Base-by-base conservation (phyloP, 2,113 vertebrate genomes). In the Pongo abelii region DNA sequence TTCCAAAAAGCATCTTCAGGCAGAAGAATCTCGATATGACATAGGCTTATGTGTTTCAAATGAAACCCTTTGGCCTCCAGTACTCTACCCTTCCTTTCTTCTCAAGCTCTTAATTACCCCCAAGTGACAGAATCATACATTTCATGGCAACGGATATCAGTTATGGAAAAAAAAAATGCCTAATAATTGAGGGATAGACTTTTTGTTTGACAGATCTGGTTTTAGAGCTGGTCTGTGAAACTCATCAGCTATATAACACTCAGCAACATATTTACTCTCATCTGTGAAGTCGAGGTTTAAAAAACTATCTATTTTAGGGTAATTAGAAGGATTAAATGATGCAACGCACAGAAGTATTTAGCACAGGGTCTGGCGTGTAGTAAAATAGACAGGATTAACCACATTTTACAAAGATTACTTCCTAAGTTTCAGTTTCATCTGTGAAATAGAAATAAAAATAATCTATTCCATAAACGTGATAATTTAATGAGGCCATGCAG, bases 361-460 rank as follows among this genome's bases (percentile, higher is more conserved):
- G 8, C 20, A 79, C 5, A 69, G 2, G 7, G 32, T 61, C 52
- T 59, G 30, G 77, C 14, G 20, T 17, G 75, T 12, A 17, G 23
- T 84, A 22, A 94, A 96, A 97, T 75, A 85, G 69, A 74, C 55
- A 83, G 30, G 7, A 88, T 70, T 93, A 77, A 61, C 11, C 3
- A 70, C 64, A 43, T 78, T 61, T 38, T 61, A 67, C 35, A 64
- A 95, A 74, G 30, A 94, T 52, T 35, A 93, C 81, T 13, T 72
- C 77, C 23, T 80, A 95, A 92, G 12, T 79, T 88, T 97, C 50
- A 72, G 35, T 86, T 81, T 57, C 23, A 91, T 67, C 12, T 46
- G 18, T 88, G 52, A 93, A 84, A 72, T 43, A 6, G 4, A 72
- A 77, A 84, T 64, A 80, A 95, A 96, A 91, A 70, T 72, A 92